A percentile compares a stretch with the other conserved stretches of the same genome.
Conservation (phyloP, 2,113 vertebrate genomes). For the Pachypanchax playfairii region DNA sequence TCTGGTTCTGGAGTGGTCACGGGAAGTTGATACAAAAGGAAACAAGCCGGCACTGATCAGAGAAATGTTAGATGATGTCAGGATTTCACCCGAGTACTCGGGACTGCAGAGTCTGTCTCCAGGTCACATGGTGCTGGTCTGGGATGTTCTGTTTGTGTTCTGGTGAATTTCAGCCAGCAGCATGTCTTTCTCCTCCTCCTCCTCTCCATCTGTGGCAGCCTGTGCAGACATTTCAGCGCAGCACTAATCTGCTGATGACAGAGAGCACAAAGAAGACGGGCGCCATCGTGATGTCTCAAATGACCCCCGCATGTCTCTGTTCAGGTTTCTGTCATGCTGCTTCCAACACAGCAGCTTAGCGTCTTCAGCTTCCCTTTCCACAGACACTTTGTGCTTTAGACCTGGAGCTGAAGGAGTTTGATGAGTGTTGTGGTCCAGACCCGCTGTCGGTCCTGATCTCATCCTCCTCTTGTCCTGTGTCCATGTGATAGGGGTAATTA, state of each 20-base stretch:
- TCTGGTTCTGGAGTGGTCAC: no score
- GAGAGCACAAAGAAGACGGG: slow-evolving; percentile 60
- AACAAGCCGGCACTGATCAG: no score
- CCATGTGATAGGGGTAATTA: slow-evolving; percentile 51
- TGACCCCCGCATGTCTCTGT: slow-evolving; percentile 56
- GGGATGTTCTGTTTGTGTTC: neutral
- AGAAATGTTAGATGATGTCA: no score
- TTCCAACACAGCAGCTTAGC: neutral
- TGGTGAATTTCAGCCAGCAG: neutral
- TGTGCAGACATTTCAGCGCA: slow-evolving; percentile 39
- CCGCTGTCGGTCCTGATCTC: neutral
- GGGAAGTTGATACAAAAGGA: no score
- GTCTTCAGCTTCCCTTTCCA: neutral
- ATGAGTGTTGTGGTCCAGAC: neutral
- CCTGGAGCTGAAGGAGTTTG: neutral
- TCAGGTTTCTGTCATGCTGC: slow-evolving; percentile 55
- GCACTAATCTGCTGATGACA: slow-evolving; percentile 54
- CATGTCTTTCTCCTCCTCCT: neutral
- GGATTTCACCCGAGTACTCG: no score
- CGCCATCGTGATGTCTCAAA: slow-evolving; percentile 64
- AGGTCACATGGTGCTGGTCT: no score
- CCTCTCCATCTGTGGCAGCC: neutral
- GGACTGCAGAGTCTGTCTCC: no score
- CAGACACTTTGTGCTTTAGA: neutral
- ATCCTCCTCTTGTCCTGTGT: neutral